Base-by-base conservation (phyloP, 2,797 vertebrate genomes). In the Lacerta agilis region DNA sequence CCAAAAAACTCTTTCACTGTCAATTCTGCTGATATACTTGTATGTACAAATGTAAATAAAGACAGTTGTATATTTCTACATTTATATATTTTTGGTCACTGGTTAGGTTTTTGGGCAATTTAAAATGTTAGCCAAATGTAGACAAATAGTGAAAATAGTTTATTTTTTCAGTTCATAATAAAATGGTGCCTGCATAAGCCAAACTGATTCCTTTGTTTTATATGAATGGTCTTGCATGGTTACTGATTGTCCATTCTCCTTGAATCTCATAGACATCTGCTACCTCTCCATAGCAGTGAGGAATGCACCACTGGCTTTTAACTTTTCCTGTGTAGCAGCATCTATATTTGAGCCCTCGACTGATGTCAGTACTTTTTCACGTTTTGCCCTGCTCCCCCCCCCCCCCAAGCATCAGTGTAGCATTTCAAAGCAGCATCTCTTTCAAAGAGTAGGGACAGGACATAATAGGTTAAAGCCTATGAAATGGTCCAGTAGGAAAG, bases 31-130 rank as follows among this genome's bases (percentile, higher is more conserved):
- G 67, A 33, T 83, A 33, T 82, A 49, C 58, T 71, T 89, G 79
- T 89, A 61, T 79, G 86, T 43, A 69, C 33, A 64, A 86, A 89
- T 89, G 72, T 89, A 86, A 87, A 88, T 89, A 89, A 20, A 77
- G 38, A 85, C 36, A 38, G 18, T 64, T 89, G 79, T 89, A 86
- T 86, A 83, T 89, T 83, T 86, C 76, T 82, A 85, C 33, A 89
- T 81, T 67, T 82, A 86, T 82, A 89, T 86, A 82, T 86, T 89
- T 82, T 89, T 83, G 85, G 36, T 33, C 79, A 82, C 23, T 43
- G 29, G 58, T 49, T 83, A 86, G 49, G 7, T 49, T 83, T 86
- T 78, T 67, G 64, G n/a, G 66, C 20, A 49, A 41, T 83, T 87
- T 87, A 72, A 67, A 79, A 79, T 20, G 17, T 5, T 58, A 43